phyloP scores from a whole-genome alignment of 1,140 invertebrate species.

The Cataglyphis hispanica region DNA sequence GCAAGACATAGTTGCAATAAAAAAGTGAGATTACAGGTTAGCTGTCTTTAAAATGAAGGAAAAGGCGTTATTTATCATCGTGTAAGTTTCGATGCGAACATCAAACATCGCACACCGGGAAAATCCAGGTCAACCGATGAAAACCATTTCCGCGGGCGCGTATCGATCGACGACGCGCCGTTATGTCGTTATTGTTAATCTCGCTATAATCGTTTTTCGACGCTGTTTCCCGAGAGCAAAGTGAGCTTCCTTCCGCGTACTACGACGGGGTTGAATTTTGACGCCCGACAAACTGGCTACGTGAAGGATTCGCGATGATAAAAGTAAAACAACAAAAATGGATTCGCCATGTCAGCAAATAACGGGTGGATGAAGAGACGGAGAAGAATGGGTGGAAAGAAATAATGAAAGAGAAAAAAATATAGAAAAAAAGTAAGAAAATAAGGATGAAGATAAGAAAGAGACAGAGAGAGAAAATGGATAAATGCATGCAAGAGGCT shows the following conservation, averaged over 20 bases:
- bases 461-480: background rate
- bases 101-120: conserved; percentile 50
- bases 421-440: background rate
- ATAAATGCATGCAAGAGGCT: conserved; percentile 45
- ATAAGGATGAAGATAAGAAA: conserved; percentile 6
- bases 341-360: conserved; percentile 34
- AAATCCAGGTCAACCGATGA: conserved; percentile 58
- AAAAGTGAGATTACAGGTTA: background rate
- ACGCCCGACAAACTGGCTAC: conserved; percentile 39
- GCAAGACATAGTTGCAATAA: background rate
- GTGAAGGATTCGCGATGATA: conserved; percentile 43
- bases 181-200: conserved; percentile 65
- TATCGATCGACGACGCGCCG: conserved; percentile 52
- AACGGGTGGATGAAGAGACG: conserved; percentile 37
- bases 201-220: conserved; percentile 62
- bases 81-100: conserved; percentile 27
- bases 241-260: conserved; percentile 48
- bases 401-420: conserved; percentile 43
- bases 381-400: conserved; percentile 35
- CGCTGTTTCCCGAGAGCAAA: conserved; percentile 40
- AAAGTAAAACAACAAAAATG: conserved; percentile 56
- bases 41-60: background rate
- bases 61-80: conserved; percentile 45
- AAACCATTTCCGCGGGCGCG: conserved; percentile 50
- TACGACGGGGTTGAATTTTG: conserved; percentile 38